Evolutionary conservation across 2,113 vertebrate species (phyloP), one percentile per base, ranked within the genome.

Genomic region (Narcine bancroftii): DNA sequence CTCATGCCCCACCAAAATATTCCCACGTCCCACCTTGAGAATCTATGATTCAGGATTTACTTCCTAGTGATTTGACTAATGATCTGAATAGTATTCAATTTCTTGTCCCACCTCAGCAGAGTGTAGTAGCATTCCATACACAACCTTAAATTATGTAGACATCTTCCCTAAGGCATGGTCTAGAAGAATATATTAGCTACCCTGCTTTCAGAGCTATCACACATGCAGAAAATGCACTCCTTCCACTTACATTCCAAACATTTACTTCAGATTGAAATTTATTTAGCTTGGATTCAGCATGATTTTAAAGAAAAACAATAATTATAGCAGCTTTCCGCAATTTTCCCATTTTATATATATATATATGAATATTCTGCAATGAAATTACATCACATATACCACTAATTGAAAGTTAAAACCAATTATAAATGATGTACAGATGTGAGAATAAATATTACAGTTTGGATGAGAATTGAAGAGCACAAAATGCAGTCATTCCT

Each of bases 241-340:
- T 36, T 87, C 17, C 33, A 39, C n/a, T 60, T 60, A 36, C 53
- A 63, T 60, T 15, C 81, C n/a, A 87, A 87, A 87, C 53, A n/a
- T 87, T 36, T 87, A 56, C 81, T 87, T 60, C 53, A 60, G 36
- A 63, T 87, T 60, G 33, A 63, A 63, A 36, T 87, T 87, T 87
- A 87, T 60, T 87, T 53, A 85, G 81, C 81, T 87, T 87, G 53
- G 15, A 0, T 87, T 33, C 33, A 19, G 33, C 17, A 60, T 87
- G 81, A 60, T 87, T 69, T 24, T 66, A 66, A 91, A 91, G 4
- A 21, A 47, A 91, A 71, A 26, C 21, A 47, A 91, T 5, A 47
- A 69, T 47, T 69, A 47, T 11, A 69, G 53, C 2, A 87, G 33
- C 21, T 87, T 60, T 87, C 33, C 53, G 56, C 56, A 60, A 60